Evolutionary conservation across 2,797 vertebrate species (phyloP).

Genomic region (Benthosema pterotum): DNA sequence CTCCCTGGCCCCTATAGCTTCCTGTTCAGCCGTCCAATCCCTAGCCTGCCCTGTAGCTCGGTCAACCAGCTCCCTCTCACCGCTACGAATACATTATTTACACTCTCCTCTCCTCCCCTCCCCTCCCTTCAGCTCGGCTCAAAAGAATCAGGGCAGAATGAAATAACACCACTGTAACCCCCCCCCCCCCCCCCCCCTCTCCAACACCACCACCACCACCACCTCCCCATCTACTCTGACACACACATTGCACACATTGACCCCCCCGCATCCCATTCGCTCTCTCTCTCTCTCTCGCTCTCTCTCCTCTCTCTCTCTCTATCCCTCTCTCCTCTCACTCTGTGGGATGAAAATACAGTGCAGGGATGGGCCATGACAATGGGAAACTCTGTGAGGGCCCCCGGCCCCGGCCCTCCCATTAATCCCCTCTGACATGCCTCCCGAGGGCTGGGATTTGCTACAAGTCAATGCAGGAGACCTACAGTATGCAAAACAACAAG

Average conservation of each 20-base stretch:
- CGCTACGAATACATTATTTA: constrained; percentile 78
- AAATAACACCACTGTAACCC: constrained; percentile 74
- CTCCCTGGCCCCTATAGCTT: constrained; percentile 37
- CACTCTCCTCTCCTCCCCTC: constrained; percentile 54
- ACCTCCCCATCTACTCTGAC: constrained; percentile 6
- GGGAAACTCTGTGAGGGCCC: constrained; percentile 79
- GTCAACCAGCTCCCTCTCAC: constrained; percentile 41
- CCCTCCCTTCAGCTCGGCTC: constrained; percentile 54
- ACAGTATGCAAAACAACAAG: constrained; percentile 77
- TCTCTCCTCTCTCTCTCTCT: constrained; percentile 63
- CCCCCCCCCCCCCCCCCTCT: neutral
- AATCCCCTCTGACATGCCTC: constrained; percentile 83
- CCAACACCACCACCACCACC: neutral
- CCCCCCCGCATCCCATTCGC: constrained; percentile 57
- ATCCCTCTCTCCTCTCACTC: constrained; percentile 60
- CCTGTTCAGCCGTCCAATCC: constrained; percentile 60
- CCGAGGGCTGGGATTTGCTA: constrained; percentile 79
- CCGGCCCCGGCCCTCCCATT: constrained; percentile 60
- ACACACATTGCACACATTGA: constrained; percentile 19
- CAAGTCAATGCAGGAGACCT: constrained; percentile 79
- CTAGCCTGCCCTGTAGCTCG: constrained; percentile 16
- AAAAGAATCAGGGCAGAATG: constrained; percentile 76
- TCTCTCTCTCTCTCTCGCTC: constrained; percentile 63
- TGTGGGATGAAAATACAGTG: constrained; percentile 71
- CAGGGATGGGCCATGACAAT: constrained; percentile 76